Evolutionary conservation across 2,888 invertebrate genomes (phyloP).

Genomic region (Pachliopta kotzebuea): DNA sequence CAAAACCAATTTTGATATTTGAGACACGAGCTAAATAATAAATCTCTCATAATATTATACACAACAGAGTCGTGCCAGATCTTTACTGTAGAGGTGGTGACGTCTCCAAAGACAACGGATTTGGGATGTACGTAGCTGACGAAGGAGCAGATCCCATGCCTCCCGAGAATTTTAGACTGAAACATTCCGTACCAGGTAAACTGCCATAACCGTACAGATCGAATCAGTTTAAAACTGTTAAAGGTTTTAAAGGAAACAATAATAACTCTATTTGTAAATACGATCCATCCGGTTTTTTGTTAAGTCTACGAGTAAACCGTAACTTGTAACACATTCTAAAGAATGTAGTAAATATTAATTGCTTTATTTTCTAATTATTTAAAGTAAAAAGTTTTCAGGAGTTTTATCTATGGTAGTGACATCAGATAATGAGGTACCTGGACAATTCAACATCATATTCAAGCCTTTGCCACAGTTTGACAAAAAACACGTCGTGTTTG

Average conservation of each 20-base stretch:
- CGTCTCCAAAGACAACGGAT: constrained; percentile 79
- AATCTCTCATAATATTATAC: neutral
- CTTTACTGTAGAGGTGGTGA: constrained; percentile 82
- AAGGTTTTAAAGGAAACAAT: too few relatives aligned
- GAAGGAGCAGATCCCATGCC: constrained; percentile 55
- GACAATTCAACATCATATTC: constrained; percentile 81
- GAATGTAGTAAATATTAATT: too few relatives aligned
- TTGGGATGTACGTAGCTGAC: constrained; percentile 72
- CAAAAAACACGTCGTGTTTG: constrained; percentile 78
- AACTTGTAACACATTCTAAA: too few relatives aligned
- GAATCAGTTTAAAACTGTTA: too few relatives aligned
- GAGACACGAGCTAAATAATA: neutral
- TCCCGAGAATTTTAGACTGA: constrained; percentile 68
- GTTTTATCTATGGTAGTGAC: constrained; percentile 76
- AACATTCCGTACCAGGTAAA: constrained; percentile 72
- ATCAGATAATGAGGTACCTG: constrained; percentile 63
- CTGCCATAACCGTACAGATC: neutral
- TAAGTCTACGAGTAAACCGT: too few relatives aligned
- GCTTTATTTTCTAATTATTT: neutral
- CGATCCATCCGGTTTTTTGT: too few relatives aligned
- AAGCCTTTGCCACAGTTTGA: constrained; percentile 75
- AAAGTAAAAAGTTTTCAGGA: constrained; percentile 48
- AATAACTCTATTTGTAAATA: too few relatives aligned
- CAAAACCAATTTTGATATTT: neutral
- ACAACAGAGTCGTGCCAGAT: constrained; percentile 69